These are phyloP conservation scores for Echeneis naucrates DNA, from an alignment of 2,797 vertebrate species.

Conservation along the genomic window DNA sequence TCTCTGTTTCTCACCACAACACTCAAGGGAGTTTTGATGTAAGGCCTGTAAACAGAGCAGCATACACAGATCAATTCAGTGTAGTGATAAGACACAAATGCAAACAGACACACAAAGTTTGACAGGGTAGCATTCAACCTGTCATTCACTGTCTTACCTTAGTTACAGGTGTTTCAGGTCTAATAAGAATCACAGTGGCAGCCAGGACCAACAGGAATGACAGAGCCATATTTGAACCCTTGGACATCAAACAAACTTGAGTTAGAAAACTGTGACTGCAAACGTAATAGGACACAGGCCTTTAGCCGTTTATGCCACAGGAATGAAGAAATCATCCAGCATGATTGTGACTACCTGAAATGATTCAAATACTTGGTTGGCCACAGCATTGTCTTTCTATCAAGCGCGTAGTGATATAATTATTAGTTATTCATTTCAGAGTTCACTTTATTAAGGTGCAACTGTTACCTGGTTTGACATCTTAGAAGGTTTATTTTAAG, in stretches of 20 bases:
- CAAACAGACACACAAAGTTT: background rate
- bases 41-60: constrained; percentile 71
- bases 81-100: background rate
- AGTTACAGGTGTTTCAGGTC: constrained; percentile 80
- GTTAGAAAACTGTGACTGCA: constrained; percentile 8
- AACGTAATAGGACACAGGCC: background rate
- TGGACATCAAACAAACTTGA: constrained; percentile 40
- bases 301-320: background rate
- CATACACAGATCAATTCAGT: constrained; percentile 18
- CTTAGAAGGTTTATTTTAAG: no score
- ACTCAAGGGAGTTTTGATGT: constrained; percentile 78
- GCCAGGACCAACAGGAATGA: constrained; percentile 83
- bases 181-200: constrained; percentile 81
- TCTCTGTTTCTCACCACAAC: constrained; percentile 80
- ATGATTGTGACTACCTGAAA: background rate
- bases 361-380: background rate
- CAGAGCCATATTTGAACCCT: constrained; percentile 75
- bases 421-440: background rate
- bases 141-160: constrained; percentile 72
- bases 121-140: background rate
- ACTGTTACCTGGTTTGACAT: background rate
- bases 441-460: background rate
- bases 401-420: background rate
- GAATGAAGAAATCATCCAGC: background rate
- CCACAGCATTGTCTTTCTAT: background rate